Conservation (phyloP, 1,140 invertebrate genomes). For the Akabosia matsudoensis region DNA sequence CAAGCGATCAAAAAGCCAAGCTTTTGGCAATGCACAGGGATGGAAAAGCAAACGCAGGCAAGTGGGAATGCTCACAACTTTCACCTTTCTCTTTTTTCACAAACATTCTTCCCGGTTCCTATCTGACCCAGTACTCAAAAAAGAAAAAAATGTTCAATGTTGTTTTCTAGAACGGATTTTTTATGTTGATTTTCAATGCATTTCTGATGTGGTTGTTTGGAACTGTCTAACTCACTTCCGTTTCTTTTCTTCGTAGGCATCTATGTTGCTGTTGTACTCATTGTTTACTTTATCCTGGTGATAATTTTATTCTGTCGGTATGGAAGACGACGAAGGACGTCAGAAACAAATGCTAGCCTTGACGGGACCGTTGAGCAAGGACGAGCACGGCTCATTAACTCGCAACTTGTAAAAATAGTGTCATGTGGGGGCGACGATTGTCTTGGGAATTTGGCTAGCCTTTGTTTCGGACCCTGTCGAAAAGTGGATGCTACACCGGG, state of each 20-base stretch:
- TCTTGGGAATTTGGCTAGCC: not conserved
- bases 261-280: constrained; percentile 15
- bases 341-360: not conserved
- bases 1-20: constrained; percentile 6
- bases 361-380: not conserved
- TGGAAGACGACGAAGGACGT: not conserved
- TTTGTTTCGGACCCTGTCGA: not conserved
- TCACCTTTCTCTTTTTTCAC: not conserved
- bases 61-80: not conserved
- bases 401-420: not conserved
- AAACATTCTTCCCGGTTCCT: not conserved
- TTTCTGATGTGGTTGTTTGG: no score
- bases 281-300: constrained; percentile 5
- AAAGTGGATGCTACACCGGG: not conserved
- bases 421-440: not conserved
- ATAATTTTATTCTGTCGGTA: constrained; percentile 10
- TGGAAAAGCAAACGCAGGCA: constrained; percentile 18
- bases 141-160: not conserved
- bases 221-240: not conserved
- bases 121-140: not conserved
- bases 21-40: constrained; percentile 17
- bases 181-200: no score
- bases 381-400: not conserved
- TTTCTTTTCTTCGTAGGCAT: not conserved
- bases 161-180: no score